Evolutionary conservation across 2,888 invertebrate genomes (phyloP).

Genomic region (Glaucopsyche alexis): DNA sequence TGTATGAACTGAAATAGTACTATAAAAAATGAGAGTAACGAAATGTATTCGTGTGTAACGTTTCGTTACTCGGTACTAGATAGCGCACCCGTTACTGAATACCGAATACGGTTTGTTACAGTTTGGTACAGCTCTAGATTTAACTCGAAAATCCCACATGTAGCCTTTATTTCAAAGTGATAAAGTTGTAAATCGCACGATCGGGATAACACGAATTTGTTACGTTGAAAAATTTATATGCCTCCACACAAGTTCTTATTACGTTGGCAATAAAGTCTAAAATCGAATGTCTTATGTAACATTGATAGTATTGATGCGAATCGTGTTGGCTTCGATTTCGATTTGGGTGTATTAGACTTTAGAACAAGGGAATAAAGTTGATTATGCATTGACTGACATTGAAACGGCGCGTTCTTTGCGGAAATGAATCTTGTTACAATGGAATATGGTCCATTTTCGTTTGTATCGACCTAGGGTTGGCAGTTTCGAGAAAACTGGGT

Average conservation of each 20-base stretch:
- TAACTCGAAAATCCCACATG: not conserved
- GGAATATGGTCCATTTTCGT: slow-evolving; percentile 39
- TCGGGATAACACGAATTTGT: not conserved
- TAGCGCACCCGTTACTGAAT: too few relatives aligned
- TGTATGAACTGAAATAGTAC: too few relatives aligned
- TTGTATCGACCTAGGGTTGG: slow-evolving; percentile 58
- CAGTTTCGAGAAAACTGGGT: slow-evolving; percentile 57
- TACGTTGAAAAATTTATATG: slow-evolving; percentile 37
- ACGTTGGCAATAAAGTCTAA: slow-evolving; percentile 36
- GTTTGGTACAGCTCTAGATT: too few relatives aligned
- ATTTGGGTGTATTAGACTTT: not conserved
- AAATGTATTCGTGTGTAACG: too few relatives aligned
- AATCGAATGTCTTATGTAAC: slow-evolving; percentile 31
- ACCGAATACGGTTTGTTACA: too few relatives aligned
- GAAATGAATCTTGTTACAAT: not conserved
- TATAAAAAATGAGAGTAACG: too few relatives aligned
- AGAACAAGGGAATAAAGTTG: not conserved
- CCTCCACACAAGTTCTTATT: slow-evolving; percentile 31
- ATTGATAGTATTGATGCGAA: not conserved
- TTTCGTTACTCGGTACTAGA: too few relatives aligned
- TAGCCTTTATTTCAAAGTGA: not conserved
- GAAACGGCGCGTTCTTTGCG: not conserved
- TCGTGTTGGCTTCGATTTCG: too few relatives aligned
- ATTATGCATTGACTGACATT: not conserved
- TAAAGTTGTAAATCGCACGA: not conserved